phyloP scores from a whole-genome alignment of 2,113 vertebrate genomes.

The Cryptomyrus ogoouensis region DNA sequence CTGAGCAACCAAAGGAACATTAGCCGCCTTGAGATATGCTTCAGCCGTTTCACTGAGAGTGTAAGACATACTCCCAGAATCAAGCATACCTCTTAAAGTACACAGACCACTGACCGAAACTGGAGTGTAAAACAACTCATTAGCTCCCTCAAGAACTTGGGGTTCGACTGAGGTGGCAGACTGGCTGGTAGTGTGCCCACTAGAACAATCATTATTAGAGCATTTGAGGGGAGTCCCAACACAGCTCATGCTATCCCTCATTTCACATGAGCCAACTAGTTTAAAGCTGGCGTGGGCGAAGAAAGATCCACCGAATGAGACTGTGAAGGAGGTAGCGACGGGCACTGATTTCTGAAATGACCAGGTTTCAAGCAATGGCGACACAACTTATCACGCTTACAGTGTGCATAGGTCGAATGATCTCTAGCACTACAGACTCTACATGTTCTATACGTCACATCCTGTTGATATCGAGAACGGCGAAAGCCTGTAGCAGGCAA shows the following conservation, averaged over 20 bases:
- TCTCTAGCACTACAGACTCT: not conserved
- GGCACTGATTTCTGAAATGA: not conserved
- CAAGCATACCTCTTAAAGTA: not conserved
- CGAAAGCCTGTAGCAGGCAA: not conserved
- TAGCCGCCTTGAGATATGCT: not conserved
- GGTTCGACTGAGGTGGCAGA: not conserved
- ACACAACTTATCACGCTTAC: not conserved
- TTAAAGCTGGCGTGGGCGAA: too few species aligned
- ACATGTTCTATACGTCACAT: not conserved
- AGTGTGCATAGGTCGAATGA: not conserved
- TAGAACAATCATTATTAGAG: not conserved
- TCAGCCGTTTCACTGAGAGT: not conserved
- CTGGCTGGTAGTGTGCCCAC: not conserved
- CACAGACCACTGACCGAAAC: not conserved
- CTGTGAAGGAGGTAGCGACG: not conserved
- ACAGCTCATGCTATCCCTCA: too few species aligned
- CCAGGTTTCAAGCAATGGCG: not conserved
- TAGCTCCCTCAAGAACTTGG: not conserved
- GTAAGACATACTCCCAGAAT: not conserved
- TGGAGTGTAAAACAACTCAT: not conserved
- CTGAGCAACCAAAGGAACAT: not conserved
- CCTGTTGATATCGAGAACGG: not conserved
- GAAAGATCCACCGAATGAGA: not conserved
- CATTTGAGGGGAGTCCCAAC: too few species aligned
- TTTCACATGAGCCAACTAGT: too few species aligned